Conservation (phyloP, 2,888 invertebrate species). For the Barypeithes pellucidus region DNA sequence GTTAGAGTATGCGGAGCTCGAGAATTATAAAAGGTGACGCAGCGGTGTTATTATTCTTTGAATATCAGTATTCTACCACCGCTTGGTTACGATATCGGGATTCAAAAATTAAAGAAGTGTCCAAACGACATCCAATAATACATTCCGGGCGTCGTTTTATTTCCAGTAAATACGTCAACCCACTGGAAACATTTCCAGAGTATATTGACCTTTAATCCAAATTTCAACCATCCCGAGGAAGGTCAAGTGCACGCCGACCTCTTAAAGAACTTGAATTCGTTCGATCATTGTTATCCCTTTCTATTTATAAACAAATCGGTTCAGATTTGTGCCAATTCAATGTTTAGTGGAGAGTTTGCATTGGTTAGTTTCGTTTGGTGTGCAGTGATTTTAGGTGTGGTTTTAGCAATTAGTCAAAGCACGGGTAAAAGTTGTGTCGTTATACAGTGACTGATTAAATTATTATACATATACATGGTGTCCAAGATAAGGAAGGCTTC, state of each 20-base stretch:
- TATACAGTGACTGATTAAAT: too few species aligned
- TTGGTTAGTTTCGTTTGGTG: constrained; percentile 12
- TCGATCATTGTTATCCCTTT: constrained; percentile 41
- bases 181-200: neutral
- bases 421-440: neutral
- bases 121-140: too few species aligned
- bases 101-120: too few species aligned
- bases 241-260: constrained; percentile 35
- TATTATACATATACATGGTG: too few species aligned
- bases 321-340: constrained; percentile 44
- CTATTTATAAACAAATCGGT: constrained; percentile 50
- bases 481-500: too few species aligned
- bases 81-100: too few species aligned
- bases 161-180: neutral
- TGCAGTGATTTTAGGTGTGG: constrained; percentile 6
- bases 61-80: too few species aligned
- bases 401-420: neutral
- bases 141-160: neutral
- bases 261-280: constrained; percentile 38
- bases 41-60: too few species aligned
- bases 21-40: too few species aligned
- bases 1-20: too few species aligned
- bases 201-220: neutral
- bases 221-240: neutral
- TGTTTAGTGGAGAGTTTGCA: constrained; percentile 4